phyloP scores from a whole-genome alignment of 2,113 vertebrate species.

The Corydoras maculifer region DNA sequence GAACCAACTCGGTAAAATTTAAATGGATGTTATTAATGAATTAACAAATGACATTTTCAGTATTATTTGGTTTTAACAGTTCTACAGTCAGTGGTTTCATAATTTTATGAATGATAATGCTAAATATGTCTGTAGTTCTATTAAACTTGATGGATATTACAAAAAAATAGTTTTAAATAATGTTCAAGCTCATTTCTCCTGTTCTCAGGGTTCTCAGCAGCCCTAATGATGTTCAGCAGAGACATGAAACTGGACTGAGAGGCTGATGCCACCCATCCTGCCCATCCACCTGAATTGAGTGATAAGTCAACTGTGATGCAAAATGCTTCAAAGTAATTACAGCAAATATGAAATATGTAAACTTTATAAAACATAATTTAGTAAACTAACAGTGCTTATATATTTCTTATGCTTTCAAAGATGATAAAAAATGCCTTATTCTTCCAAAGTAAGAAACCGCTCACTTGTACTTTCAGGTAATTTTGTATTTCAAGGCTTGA shows the following conservation, averaged over 20 bases:
- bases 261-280: slow-evolving; percentile 37
- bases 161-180: too few species aligned
- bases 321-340: slow-evolving; percentile 54
- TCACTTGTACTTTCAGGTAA: slow-evolving; percentile 83
- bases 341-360: slow-evolving; percentile 36
- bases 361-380: slow-evolving; percentile 60
- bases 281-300: slow-evolving; percentile 43
- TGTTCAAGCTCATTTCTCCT: neutral
- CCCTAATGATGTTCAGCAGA: slow-evolving; percentile 62
- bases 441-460: slow-evolving; percentile 71
- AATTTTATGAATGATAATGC: too few species aligned
- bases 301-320: slow-evolving; percentile 63
- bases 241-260: slow-evolving; percentile 48
- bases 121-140: too few species aligned
- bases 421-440: slow-evolving; percentile 86
- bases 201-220: slow-evolving; percentile 85
- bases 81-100: too few species aligned
- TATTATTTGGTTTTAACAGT: neutral
- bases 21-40: neutral
- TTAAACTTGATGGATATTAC: too few species aligned
- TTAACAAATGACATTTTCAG: neutral
- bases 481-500: slow-evolving; percentile 76
- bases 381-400: slow-evolving; percentile 68
- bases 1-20: slow-evolving; percentile 89
- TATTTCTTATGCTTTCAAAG: slow-evolving; percentile 73